A percentile compares a stretch with the other conserved stretches of the same genome.
These are phyloP conservation scores for Sceliomorpha sp. DNA, from an alignment of 2,888 invertebrate species.

Conservation along the genomic window DNA sequence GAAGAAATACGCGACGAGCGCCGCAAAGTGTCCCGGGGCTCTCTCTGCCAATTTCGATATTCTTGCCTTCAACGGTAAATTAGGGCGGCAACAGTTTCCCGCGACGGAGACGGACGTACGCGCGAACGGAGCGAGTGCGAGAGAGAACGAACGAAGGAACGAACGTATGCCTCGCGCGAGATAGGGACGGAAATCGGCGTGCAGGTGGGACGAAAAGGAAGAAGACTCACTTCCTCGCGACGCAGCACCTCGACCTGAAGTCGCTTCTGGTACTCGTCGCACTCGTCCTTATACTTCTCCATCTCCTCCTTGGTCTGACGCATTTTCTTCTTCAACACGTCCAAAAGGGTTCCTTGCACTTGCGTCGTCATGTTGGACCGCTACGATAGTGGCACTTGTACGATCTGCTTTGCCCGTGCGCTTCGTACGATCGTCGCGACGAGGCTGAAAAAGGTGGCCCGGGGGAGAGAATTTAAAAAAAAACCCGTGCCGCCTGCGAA, in stretches of 20 bases:
- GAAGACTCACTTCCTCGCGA: conserved; percentile 99
- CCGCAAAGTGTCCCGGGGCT: no score
- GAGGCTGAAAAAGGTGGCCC: conserved; percentile 9
- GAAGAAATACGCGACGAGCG: no score
- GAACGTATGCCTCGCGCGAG: conserved; percentile 5
- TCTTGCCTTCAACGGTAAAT: conserved; percentile 14
- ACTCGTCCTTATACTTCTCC: conserved; percentile 98
- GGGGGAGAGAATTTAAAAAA: conserved; percentile 18
- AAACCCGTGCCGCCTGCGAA: no score
- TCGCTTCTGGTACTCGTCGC: conserved; percentile 97
- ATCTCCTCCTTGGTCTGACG: conserved; percentile 99
- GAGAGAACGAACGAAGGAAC: no score
- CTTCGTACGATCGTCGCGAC: no score
- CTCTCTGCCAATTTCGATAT: not conserved
- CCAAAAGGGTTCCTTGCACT: conserved; percentile 96
- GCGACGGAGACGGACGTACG: conserved; percentile 1
- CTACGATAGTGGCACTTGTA: not conserved
- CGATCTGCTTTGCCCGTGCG: conserved; percentile 1
- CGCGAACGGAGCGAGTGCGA: conserved; percentile 3
- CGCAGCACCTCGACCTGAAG: conserved; percentile 97
- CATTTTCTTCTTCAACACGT: conserved; percentile 99
- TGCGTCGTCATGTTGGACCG: conserved; percentile 91
- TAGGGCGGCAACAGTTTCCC: conserved; percentile 35
- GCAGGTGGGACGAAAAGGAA: no score
- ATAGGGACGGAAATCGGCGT: conserved; percentile 1